phyloP scores from a whole-genome alignment of 2,797 vertebrate genomes.

The Pogonophryne albipinna region DNA sequence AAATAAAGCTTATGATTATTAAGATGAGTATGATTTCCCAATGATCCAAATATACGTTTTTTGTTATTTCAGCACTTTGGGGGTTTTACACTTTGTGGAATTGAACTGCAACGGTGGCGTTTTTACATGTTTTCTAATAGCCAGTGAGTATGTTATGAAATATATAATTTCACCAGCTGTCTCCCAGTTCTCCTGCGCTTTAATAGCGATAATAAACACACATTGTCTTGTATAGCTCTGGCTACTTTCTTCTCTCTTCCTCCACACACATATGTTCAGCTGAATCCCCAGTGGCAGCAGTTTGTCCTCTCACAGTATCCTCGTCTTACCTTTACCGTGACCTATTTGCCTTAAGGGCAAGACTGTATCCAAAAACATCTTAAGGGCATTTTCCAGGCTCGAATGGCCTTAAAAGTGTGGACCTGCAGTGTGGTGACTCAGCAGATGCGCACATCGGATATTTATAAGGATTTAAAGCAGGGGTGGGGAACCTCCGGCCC shows the following conservation, averaged over 20 bases:
- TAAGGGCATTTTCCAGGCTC: conserved; percentile 51
- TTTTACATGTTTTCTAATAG: conserved; percentile 21
- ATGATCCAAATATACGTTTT: neutral
- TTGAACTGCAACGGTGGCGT: neutral
- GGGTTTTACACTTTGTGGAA: conserved; percentile 1
- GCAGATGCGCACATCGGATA: conserved; percentile 23
- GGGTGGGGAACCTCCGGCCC: no score
- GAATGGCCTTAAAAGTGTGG: conserved; percentile 52
- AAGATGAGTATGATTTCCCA: neutral
- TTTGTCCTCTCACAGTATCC: conserved; percentile 33
- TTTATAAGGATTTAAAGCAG: conserved; percentile 49
- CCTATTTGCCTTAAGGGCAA: conserved; percentile 17
- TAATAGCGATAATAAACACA: conserved; percentile 39
- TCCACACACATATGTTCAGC: conserved; percentile 30
- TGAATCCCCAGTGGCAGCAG: conserved; percentile 10
- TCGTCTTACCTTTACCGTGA: conserved; percentile 38
- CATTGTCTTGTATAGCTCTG: conserved; percentile 16
- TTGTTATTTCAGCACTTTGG: neutral
- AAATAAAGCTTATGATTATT: neutral
- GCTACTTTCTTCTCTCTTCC: conserved; percentile 11
- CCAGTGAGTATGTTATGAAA: conserved; percentile 42
- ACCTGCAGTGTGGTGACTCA: conserved; percentile 52
- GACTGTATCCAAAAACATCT: conserved; percentile 46
- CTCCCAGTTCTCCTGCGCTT: conserved; percentile 12
- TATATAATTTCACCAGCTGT: conserved; percentile 47